Evolutionary conservation across 2,888 invertebrate genomes (phyloP), one percentile per base, ranked within the genome.

Genomic region (Aethes cnicana): DNA sequence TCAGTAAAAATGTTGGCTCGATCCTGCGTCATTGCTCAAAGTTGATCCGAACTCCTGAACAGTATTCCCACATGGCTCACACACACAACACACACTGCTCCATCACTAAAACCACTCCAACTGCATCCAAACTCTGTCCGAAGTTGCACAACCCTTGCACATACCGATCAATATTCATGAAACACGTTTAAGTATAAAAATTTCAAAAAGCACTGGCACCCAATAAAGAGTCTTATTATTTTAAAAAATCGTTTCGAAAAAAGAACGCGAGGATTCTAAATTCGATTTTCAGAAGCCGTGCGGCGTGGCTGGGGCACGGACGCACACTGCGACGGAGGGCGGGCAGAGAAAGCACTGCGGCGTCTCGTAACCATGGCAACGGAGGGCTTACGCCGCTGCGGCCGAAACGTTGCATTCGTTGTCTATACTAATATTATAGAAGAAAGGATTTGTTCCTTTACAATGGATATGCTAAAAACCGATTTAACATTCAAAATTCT

Each of bases 271-370:
- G 54, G 54, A 47, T 58, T 58, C 36, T 53, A 48, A 58, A 59
- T 60, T 57, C 52, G 57, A 59, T 57, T 50, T 39, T 21, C 32
- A 44, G 56, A 56, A 50, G 53, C 64, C 77, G 66, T 62, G 76
- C 74, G 61, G 64, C 59, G 76, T 53, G 56, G 43, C 49, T 58
- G 71, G 71, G 64, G 58, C 63, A 57, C 62, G 69, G 63, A 66
- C 70, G 75, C 77, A 75, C 74, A 88, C 88, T 87, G 88, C 83
- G 81, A 78, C 55, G 81, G 72, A 80, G 81, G 85, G 84, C 74
- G 85, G 82, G 81, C 73, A 67, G 69, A 59, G 61, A 73, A 71
- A 69, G 72, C 69, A 81, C 82, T 83, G 86, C 86, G 81, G 88
- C 88, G 88, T 88, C 88, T 73, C 61, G 85, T 88, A 66, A 64